phyloP scores from a whole-genome alignment of 2,113 vertebrate species.

The Cardinalis cardinalis region DNA sequence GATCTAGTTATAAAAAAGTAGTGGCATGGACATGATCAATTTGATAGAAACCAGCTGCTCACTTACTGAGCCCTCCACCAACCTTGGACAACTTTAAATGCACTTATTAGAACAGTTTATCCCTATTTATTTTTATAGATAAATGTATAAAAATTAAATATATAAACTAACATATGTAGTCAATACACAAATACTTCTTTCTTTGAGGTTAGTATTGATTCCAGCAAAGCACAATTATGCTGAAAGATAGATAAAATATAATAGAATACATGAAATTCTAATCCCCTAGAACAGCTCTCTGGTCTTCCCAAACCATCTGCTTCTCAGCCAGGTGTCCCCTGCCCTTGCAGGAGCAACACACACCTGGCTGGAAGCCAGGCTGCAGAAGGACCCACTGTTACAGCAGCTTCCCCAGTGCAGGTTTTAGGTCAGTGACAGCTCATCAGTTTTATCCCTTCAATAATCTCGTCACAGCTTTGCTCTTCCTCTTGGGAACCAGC shows the following conservation, averaged over 20 bases:
- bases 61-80: not conserved
- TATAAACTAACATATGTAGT: not conserved
- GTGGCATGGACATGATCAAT: not conserved
- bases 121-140: not conserved
- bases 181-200: not conserved
- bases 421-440: not conserved
- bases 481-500: not conserved
- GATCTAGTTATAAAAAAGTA: not conserved
- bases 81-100: not conserved
- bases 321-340: not conserved
- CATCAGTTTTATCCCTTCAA: not conserved
- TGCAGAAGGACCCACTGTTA: not conserved
- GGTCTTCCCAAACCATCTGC: not conserved
- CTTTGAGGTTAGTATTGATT: not conserved
- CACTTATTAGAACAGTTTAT: not conserved
- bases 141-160: not conserved
- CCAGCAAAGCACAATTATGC: not conserved
- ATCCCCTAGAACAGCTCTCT: not conserved
- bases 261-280: not conserved
- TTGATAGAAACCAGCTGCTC: not conserved
- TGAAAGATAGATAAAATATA: not conserved
- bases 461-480: not conserved
- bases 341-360: not conserved
- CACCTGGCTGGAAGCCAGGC: not conserved
- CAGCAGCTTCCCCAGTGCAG: not conserved